These are phyloP conservation scores for Hemithea aestivaria DNA, from an alignment of 2,888 invertebrate genomes.

Conservation along the genomic window DNA sequence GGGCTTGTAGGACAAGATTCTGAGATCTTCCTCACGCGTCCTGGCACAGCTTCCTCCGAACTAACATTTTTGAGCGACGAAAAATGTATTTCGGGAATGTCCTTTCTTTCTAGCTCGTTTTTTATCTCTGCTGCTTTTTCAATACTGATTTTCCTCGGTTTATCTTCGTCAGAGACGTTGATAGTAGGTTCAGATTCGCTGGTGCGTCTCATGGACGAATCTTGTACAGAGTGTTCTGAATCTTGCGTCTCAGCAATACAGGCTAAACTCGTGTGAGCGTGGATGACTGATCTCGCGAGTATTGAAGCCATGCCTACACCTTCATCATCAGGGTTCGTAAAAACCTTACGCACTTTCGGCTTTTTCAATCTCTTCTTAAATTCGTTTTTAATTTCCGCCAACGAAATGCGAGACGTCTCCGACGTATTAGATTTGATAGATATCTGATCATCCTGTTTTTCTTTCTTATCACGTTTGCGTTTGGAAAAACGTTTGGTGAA, in stretches of 20 bases:
- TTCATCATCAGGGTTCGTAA: constrained; percentile 60
- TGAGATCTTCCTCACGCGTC: constrained; percentile 51
- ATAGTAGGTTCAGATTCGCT: constrained; percentile 66
- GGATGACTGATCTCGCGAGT: constrained; percentile 82
- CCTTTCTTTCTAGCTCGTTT: constrained; percentile 26
- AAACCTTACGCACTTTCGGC: constrained; percentile 54
- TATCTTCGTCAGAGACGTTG: constrained; percentile 49
- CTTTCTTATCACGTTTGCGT: constrained; percentile 69
- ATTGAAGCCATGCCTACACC: constrained; percentile 83
- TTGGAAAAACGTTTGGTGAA: constrained; percentile 81
- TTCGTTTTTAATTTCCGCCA: constrained; percentile 62
- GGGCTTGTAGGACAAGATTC: constrained; percentile 72
- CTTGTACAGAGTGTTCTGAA: constrained; percentile 59
- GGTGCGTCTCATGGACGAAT: constrained; percentile 56
- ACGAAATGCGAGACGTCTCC: constrained; percentile 66
- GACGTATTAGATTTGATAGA: constrained; percentile 75
- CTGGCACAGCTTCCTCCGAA: constrained; percentile 33
- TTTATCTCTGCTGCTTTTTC: constrained; percentile 23
- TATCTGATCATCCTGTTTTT: constrained; percentile 63
- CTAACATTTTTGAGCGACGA: constrained; percentile 62
- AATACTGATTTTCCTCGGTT: constrained; percentile 20
- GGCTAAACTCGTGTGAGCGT: constrained; percentile 78
- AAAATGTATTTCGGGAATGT: constrained; percentile 56
- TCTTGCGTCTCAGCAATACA: constrained; percentile 79
- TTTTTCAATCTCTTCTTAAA: constrained; percentile 68